Base-by-base conservation (phyloP, 2,888 invertebrate species). In the Volucella bombylans region DNA sequence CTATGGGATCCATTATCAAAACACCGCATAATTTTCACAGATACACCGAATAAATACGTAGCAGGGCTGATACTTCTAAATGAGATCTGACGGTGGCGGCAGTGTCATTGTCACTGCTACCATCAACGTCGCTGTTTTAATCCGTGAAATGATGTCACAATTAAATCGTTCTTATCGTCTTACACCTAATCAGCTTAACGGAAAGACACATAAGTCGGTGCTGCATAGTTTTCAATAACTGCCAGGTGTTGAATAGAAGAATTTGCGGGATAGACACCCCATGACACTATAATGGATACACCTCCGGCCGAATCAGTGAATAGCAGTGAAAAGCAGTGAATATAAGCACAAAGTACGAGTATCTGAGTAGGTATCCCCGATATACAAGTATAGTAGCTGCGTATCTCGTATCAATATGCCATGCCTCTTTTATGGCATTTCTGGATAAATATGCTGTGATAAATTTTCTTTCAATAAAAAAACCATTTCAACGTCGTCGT, bases 201-300 rank as follows among this genome's bases (percentile, higher is more conserved):
- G 52, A 18, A 14, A 18, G 62, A 18, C 39, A 50, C 39, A 50
- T 39, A 39, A 55, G 38, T 8, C 47, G 47, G 49, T 45, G 41
- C 15, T 72, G 59, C 50, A 68, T 68, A 52, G 61, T 76, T 76
- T 76, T 67, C 61, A 77, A 77, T 77, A 77, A 54, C 68, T 62
- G 68, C 62, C 68, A 77, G 68, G 68, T 77, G 77, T 77, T 77
- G 68, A 68, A 45, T 59, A 12, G 49, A 54, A 47, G 54, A 69
- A 62, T 77, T 69, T 45, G 10, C 14, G 6, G 14, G 38, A 23
- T 39, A 12, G 41, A n/a, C 65, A 52, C 47, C 23, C 31, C 12
- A 9, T 39, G 23, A 15, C 39, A 47, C 54, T n/a, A 39, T 18
- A 47, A 43, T 18, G 55, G 43, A 41, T 18, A 2, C 31, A 31